These are phyloP conservation scores for Bibio marci DNA, from an alignment of 2,888 invertebrate genomes.

Conservation along the genomic window DNA sequence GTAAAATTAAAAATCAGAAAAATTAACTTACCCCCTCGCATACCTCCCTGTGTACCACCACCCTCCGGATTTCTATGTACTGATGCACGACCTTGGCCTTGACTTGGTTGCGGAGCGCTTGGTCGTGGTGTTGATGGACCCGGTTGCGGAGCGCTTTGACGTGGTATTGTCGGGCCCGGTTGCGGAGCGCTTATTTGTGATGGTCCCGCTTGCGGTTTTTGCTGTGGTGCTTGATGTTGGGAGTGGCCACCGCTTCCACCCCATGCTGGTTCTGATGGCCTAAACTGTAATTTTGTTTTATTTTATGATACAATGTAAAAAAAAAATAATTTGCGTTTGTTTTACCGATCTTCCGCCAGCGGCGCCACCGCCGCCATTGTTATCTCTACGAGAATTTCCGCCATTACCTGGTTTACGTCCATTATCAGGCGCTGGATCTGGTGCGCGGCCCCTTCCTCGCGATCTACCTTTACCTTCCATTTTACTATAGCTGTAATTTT, in stretches of 20 bases:
- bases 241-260: not conserved
- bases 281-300: no score
- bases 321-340: not conserved
- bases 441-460: no score
- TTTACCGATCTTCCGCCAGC: not conserved
- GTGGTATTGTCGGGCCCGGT: slow-evolving; percentile 2
- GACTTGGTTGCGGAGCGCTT: slow-evolving; percentile 10
- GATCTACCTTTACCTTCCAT: no score
- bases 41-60: not conserved
- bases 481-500: no score
- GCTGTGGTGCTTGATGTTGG: no score
- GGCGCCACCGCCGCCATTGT: not conserved
- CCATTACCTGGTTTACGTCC: not conserved
- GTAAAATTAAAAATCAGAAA: no score
- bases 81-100: slow-evolving; percentile 15
- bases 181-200: no score
- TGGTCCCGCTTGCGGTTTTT: no score
- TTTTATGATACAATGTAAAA: no score
- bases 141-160: slow-evolving; percentile 1
- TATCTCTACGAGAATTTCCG: not conserved
- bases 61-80: slow-evolving; percentile 13
- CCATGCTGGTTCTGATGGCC: not conserved
- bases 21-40: not conserved
- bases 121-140: slow-evolving; percentile 6
- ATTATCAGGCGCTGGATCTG: not conserved